phyloP scores from a whole-genome alignment of 1,140 invertebrate species.

The Uloborus diversus region DNA sequence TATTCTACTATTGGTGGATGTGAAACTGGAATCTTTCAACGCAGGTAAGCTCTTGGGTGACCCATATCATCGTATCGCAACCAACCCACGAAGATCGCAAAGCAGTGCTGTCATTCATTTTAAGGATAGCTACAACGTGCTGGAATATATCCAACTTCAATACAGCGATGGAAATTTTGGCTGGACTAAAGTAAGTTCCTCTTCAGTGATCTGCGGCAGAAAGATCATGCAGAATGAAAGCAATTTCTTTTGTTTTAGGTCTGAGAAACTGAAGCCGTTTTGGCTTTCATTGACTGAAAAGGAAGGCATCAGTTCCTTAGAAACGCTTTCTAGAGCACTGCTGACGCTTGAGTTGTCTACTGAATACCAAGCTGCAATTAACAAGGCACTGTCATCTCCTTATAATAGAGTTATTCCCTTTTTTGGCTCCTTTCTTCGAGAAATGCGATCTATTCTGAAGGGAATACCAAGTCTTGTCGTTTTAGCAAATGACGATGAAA shows the following conservation, averaged over 20 bases:
- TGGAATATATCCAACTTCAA: constrained; percentile 97
- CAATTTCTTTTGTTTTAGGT: constrained; percentile 71
- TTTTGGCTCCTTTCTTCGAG: constrained; percentile 89
- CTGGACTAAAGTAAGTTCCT: constrained; percentile 86
- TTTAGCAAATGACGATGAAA: constrained; percentile 65
- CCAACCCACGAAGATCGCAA: constrained; percentile 87
- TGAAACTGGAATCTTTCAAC: no score
- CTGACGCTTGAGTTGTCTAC: constrained; percentile 70
- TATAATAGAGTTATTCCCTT: constrained; percentile 91
- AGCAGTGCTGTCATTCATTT: constrained; percentile 85
- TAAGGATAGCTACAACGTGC: constrained; percentile 86
- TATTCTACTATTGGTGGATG: no score
- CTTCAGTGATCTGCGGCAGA: constrained; percentile 6
- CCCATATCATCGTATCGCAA: constrained; percentile 86
- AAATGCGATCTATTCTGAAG: constrained; percentile 79
- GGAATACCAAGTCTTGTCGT: constrained; percentile 75
- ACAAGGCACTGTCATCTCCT: constrained; percentile 83
- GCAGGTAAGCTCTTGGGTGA: constrained; percentile 93
- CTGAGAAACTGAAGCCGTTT: constrained; percentile 91
- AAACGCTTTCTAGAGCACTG: constrained; percentile 81
- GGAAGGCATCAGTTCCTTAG: constrained; percentile 77
- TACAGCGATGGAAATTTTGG: constrained; percentile 93
- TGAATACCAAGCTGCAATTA: constrained; percentile 83
- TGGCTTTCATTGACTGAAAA: constrained; percentile 86
- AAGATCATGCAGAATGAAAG: not conserved